Conservation (phyloP, 2,113 vertebrate species). For the Psettodes erumei region DNA sequence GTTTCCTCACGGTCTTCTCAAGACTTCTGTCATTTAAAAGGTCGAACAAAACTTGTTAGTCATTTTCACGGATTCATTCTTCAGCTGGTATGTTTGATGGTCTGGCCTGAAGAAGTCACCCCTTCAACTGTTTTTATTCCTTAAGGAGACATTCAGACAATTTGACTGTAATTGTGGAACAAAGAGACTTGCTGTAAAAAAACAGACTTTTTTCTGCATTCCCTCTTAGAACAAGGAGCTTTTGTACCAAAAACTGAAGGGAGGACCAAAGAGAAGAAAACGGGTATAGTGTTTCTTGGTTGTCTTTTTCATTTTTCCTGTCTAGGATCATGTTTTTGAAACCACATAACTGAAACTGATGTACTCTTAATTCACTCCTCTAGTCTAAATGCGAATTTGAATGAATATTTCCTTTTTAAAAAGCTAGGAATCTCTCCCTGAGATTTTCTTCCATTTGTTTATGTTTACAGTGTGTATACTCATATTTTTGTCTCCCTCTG, state of each 20-base stretch:
- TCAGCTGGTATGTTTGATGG: neutral
- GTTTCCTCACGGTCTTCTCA: neutral
- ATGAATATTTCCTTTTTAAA: neutral
- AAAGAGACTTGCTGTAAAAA: conserved; percentile 25
- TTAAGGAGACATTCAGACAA: conserved; percentile 16
- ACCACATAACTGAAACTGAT: conserved; percentile 29
- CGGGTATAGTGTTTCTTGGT: conserved; percentile 84
- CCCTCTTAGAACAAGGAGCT: conserved; percentile 91
- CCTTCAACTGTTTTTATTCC: conserved; percentile 6
- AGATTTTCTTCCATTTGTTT: neutral
- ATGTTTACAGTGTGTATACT: neutral
- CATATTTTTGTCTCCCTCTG: conserved; percentile 59
- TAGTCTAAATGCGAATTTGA: too few relatives aligned
- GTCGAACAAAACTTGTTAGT: neutral
- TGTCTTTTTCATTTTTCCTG: conserved; percentile 32
- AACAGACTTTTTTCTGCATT: conserved; percentile 24
- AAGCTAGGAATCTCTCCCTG: neutral
- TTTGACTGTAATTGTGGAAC: conserved; percentile 36
- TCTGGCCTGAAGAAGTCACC: neutral
- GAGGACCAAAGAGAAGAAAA: conserved; percentile 90
- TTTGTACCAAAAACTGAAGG: conserved; percentile 93
- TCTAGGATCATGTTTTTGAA: conserved; percentile 30
- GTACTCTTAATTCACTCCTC: conserved; percentile 1
- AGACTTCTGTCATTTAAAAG: neutral
- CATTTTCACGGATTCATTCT: neutral